These are phyloP conservation scores for Pithys albifrons DNA, from an alignment of 2,113 vertebrate species.

Conservation along the genomic window DNA sequence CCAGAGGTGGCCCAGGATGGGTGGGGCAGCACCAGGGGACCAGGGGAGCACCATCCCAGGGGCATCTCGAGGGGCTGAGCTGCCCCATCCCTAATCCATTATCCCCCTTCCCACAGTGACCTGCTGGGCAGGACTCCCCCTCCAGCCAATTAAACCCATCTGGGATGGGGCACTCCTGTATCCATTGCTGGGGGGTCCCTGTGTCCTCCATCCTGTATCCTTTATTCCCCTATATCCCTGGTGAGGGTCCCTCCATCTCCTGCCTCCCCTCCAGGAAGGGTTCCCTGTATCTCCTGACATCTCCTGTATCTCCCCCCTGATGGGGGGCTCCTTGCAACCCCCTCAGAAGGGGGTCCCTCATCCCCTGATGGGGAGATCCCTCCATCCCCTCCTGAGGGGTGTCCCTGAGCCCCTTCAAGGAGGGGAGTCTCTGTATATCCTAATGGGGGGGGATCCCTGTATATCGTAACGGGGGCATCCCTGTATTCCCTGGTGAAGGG, in stretches of 20 bases:
- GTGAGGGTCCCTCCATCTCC: too few species aligned
- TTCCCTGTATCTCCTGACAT: not conserved
- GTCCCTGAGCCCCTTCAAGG: too few species aligned
- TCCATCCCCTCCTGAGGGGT: too few species aligned
- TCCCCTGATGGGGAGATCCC: too few species aligned
- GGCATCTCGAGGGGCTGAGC: not conserved
- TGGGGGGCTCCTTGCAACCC: not conserved
- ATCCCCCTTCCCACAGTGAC: not conserved
- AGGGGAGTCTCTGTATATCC: not conserved
- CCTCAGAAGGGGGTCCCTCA: not conserved
- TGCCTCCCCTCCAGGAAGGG: not conserved
- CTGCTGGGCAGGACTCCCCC: not conserved
- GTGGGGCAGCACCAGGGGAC: not conserved
- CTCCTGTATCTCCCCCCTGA: not conserved
- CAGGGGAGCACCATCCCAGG: not conserved
- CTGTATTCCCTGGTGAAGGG: not conserved
- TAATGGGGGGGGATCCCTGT: not conserved
- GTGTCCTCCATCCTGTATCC: not conserved
- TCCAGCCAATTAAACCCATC: rapidly evolving
- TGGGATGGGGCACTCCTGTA: not conserved
- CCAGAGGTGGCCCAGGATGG: rapidly evolving
- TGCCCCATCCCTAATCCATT: not conserved
- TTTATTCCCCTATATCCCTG: not conserved
- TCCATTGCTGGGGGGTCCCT: not conserved
- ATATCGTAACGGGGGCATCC: not conserved